Conservation (phyloP, 2,113 vertebrate genomes). For the Bos javanicus region DNA sequence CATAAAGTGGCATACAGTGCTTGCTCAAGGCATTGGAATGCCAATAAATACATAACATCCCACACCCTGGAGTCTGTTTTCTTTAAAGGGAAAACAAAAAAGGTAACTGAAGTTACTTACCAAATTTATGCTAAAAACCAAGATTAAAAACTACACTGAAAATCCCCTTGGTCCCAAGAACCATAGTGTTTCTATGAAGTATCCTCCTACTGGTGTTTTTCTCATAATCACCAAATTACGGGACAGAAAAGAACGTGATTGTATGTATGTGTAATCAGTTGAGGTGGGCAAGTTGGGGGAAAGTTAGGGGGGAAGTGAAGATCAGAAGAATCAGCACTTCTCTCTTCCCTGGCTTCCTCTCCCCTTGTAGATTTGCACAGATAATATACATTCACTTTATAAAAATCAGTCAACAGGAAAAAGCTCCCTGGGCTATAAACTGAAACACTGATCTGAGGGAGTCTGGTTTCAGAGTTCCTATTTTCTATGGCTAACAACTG, state of each 20-base stretch:
- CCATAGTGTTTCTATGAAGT: neutral
- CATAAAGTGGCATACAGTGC: neutral
- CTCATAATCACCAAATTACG: neutral
- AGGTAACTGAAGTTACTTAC: neutral
- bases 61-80: constrained; percentile 12
- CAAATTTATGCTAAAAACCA: constrained; percentile 23
- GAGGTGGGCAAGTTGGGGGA: neutral
- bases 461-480: neutral
- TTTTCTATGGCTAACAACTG: neutral
- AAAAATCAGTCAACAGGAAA: neutral
- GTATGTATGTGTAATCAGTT: neutral
- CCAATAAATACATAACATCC: constrained; percentile 45
- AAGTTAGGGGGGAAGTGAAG: neutral
- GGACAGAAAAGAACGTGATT: neutral
- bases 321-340: neutral
- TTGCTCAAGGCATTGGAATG: constrained; percentile 42
- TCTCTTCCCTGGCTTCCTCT: neutral
- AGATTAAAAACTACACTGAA: neutral
- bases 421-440: neutral
- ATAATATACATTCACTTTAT: neutral
- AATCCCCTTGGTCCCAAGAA: neutral
- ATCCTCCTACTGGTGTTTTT: neutral
- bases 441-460: neutral
- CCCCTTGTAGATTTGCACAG: neutral
- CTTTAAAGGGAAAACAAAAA: constrained; percentile 33